Evolutionary conservation across 2,888 invertebrate genomes (phyloP).

Genomic region (Calameuta pallipes): DNA sequence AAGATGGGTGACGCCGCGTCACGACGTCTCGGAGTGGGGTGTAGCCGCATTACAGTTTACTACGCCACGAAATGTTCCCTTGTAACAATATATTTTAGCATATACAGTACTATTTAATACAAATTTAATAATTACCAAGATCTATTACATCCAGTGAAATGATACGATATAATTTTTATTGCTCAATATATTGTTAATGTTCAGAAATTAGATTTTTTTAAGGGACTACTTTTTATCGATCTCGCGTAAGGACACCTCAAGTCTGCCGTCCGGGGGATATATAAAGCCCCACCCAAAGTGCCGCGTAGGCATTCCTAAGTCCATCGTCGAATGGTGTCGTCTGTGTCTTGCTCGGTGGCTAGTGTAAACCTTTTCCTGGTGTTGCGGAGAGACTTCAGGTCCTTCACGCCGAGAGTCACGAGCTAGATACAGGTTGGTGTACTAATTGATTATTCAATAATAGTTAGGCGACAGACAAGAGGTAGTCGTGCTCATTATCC

Average conservation of each 20-base stretch:
- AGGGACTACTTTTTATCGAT: constrained; percentile 47
- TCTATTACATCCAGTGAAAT: not conserved
- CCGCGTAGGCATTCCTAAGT: constrained; percentile 39
- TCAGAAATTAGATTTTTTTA: not conserved
- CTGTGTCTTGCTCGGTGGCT: constrained; percentile 45
- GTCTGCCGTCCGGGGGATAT: constrained; percentile 32
- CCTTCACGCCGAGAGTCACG: constrained; percentile 47
- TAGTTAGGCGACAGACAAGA: constrained; percentile 26
- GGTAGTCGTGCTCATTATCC: constrained; percentile 13
- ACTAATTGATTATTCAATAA: constrained; percentile 39
- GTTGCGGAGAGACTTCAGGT: constrained; percentile 26
- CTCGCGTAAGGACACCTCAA: constrained; percentile 44
- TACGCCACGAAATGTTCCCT: constrained; percentile 22
- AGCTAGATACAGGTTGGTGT: constrained; percentile 62
- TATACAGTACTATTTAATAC: not conserved
- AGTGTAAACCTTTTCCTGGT: constrained; percentile 24
- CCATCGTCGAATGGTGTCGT: constrained; percentile 35
- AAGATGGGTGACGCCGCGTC: constrained; percentile 30
- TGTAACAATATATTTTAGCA: not conserved
- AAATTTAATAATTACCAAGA: not conserved
- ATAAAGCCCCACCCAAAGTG: constrained; percentile 39
- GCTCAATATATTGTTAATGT: not conserved
- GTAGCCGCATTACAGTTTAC: constrained; percentile 25
- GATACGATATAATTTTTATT: not conserved
- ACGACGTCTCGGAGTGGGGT: constrained; percentile 25